Percentiles rank a stretch among this genome's conserved stretches.
phyloP scores from a whole-genome alignment of 92 coral and sea anemone genomes.

The Paramuricea clavata region DNA sequence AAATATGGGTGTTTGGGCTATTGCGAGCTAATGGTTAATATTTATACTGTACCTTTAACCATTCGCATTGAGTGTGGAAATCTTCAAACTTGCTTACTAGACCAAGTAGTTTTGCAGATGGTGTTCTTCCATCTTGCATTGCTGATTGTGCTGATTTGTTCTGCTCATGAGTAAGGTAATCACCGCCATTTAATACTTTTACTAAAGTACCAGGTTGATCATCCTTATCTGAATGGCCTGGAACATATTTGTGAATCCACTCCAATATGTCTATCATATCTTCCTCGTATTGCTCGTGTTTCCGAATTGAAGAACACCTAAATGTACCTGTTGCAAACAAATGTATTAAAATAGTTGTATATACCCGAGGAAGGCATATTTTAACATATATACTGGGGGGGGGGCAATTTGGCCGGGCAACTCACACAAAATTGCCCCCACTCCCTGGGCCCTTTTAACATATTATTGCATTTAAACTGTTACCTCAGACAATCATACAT shows the following conservation, averaged over 20 bases:
- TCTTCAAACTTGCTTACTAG: background rate
- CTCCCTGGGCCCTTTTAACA: too few relatives aligned
- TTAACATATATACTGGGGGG: too few relatives aligned
- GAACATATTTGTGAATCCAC: background rate
- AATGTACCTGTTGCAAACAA: background rate
- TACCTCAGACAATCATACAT: too few relatives aligned
- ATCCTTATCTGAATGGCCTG: background rate
- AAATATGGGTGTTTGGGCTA: too few relatives aligned
- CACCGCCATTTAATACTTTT: background rate
- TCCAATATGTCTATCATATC: background rate
- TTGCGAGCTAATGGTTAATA: too few relatives aligned
- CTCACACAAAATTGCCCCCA: too few relatives aligned
- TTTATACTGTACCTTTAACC: constrained; percentile 1
- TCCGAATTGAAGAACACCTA: background rate
- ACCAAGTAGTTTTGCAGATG: background rate
- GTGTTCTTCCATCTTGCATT: constrained; percentile 1
- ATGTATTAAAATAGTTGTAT: too few relatives aligned
- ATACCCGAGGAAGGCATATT: too few relatives aligned
- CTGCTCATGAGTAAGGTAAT: background rate
- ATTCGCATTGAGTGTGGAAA: background rate
- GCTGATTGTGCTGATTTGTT: background rate
- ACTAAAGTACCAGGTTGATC: background rate
- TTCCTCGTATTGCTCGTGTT: background rate
- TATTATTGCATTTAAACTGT: too few relatives aligned
- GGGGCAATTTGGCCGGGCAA: too few relatives aligned